Conservation (phyloP, 2,113 vertebrate genomes). For the Ploceus nigricollis region DNA sequence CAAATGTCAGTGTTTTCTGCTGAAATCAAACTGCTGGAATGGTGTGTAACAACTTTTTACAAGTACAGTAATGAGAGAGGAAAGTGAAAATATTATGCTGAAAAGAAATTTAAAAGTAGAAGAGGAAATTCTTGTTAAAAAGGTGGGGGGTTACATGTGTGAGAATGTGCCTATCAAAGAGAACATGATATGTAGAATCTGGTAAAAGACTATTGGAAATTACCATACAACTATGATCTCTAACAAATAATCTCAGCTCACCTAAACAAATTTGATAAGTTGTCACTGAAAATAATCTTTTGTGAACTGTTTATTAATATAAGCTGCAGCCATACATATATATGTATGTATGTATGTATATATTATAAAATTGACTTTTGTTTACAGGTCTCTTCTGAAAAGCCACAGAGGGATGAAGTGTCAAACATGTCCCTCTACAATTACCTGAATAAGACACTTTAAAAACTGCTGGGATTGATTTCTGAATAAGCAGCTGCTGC, state of each 20-base stretch:
- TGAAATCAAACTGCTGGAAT: neutral
- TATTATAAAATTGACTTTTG: neutral
- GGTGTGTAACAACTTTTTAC: neutral
- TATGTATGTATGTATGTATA: neutral
- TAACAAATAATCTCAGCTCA: neutral
- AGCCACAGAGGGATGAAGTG: neutral
- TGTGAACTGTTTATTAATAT: neutral
- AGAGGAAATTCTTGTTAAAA: neutral
- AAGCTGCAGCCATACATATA: neutral
- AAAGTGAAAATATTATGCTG: neutral
- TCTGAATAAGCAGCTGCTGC: neutral
- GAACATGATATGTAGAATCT: neutral
- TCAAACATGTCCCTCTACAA: neutral
- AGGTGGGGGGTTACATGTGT: rapidly evolving
- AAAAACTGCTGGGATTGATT: neutral
- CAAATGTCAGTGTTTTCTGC: neutral
- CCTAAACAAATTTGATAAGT: neutral
- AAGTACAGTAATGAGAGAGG: neutral
- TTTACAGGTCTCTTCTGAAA: neutral
- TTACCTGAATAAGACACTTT: neutral
- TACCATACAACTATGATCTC: neutral
- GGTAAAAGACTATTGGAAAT: neutral
- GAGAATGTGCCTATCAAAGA: neutral
- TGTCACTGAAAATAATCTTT: neutral
- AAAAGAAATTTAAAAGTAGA: neutral